A percentile compares a stretch with the other conserved stretches of the same genome.
Conservation (phyloP, 2,113 vertebrate genomes). For the Protobothrops flavoviridis region DNA sequence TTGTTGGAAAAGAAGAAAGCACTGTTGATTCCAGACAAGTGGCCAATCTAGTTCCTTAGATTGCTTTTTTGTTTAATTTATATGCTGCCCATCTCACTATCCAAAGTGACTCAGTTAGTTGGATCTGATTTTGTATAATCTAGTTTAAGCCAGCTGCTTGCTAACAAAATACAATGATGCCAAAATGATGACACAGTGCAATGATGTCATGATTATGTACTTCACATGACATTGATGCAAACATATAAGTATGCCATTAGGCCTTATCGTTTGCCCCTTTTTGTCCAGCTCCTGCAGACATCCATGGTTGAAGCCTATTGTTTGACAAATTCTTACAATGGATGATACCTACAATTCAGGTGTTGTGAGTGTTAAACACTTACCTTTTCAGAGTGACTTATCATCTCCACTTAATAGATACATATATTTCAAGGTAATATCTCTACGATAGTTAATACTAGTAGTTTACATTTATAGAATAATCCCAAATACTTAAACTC, state of each 20-base stretch:
- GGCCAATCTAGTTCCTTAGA: not conserved
- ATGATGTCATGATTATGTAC: not conserved
- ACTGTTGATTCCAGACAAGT: not conserved
- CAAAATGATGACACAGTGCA: not conserved
- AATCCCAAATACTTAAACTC: not conserved
- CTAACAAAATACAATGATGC: not conserved
- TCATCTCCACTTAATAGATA: not conserved
- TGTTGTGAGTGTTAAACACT: not conserved
- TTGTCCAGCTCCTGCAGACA: not conserved
- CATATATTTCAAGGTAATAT: not conserved
- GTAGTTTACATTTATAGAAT: not conserved
- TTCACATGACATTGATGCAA: not conserved
- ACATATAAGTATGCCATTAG: not conserved
- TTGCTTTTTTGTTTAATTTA: not conserved
- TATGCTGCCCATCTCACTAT: not conserved
- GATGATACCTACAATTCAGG: not conserved
- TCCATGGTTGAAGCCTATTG: not conserved
- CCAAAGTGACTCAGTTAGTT: not conserved
- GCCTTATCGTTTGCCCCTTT: not conserved
- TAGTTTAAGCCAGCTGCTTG: not conserved
- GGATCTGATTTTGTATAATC: not conserved
- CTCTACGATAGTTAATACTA: fast-evolving
- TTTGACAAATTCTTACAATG: not conserved
- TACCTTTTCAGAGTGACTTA: not conserved
- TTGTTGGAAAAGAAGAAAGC: not conserved